These are phyloP conservation scores for Pithys albifrons DNA, from an alignment of 2,113 vertebrate genomes.

Conservation along the genomic window DNA sequence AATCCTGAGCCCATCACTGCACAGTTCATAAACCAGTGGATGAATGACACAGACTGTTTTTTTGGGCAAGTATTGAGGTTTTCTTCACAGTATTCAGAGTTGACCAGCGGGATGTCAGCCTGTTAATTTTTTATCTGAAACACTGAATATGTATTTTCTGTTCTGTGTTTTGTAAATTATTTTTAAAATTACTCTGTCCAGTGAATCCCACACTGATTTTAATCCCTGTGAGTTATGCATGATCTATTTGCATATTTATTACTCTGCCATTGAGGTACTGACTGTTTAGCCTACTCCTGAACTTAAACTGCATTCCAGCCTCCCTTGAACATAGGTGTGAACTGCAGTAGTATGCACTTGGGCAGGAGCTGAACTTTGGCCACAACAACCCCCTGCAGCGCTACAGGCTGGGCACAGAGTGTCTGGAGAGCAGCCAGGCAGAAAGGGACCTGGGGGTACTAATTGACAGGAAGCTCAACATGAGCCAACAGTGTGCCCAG, in stretches of 20 bases:
- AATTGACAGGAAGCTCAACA: too few species aligned
- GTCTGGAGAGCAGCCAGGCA: too few species aligned
- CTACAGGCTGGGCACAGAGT: too few species aligned
- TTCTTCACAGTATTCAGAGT: not conserved
- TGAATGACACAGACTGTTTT: constrained; percentile 97
- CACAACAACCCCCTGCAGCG: too few species aligned
- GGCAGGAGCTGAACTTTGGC: not conserved
- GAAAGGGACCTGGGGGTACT: too few species aligned
- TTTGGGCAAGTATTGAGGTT: constrained; percentile 80
- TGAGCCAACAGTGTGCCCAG: too few species aligned
- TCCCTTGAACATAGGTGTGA: not conserved
- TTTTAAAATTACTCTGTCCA: not conserved
- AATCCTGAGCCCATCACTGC: constrained; percentile 91
- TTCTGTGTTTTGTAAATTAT: not conserved
- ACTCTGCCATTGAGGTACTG: not conserved
- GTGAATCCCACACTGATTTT: not conserved
- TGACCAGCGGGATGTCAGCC: not conserved
- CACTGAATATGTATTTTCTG: not conserved
- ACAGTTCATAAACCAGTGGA: constrained; percentile 98
- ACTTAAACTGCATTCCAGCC: not conserved
- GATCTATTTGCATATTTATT: not conserved
- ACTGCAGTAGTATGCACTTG: not conserved
- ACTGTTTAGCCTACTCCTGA: not conserved
- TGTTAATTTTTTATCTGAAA: not conserved
- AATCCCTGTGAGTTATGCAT: not conserved